phyloP scores from a whole-genome alignment of 1,140 invertebrate genomes.

The Acarapis woodi region DNA sequence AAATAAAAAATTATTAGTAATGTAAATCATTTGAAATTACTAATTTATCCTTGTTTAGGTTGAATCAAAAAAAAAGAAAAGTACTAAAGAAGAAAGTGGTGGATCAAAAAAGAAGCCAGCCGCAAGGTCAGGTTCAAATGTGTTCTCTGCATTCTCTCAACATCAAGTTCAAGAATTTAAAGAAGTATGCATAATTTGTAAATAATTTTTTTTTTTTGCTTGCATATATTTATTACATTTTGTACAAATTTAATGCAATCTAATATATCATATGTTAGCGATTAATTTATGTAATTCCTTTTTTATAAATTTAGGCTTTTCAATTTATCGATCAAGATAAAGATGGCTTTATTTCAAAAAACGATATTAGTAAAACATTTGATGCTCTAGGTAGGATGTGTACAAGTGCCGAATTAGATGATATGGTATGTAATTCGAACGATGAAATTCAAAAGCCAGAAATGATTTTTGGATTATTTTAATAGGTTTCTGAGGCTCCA shows the following conservation, averaged over 20 bases:
- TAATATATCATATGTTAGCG: not conserved
- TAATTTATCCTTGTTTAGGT: too few relatives aligned
- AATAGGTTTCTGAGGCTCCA: constrained; percentile 53
- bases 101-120: constrained; percentile 28
- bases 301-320: constrained; percentile 37
- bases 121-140: constrained; percentile 62
- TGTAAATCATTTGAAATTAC: too few relatives aligned
- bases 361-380: constrained; percentile 78
- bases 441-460: too few relatives aligned
- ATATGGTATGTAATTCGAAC: too few relatives aligned
- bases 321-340: constrained; percentile 94
- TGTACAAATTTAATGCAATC: not conserved
- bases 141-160: constrained; percentile 82
- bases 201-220: not conserved
- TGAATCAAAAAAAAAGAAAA: constrained; percentile 4
- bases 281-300: not conserved
- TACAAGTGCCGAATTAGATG: constrained; percentile 61
- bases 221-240: not conserved
- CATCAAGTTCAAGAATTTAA: constrained; percentile 84
- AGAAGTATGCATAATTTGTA: constrained; percentile 29
- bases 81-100: constrained; percentile 15
- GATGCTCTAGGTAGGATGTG: constrained; percentile 69
- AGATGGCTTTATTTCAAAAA: constrained; percentile 85
- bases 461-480: too few relatives aligned
- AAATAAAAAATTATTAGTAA: too few relatives aligned